Evolutionary conservation across 1,140 invertebrate genomes (phyloP), one percentile per base, ranked within the genome.

Genomic region (Andrena cerasifolii): DNA sequence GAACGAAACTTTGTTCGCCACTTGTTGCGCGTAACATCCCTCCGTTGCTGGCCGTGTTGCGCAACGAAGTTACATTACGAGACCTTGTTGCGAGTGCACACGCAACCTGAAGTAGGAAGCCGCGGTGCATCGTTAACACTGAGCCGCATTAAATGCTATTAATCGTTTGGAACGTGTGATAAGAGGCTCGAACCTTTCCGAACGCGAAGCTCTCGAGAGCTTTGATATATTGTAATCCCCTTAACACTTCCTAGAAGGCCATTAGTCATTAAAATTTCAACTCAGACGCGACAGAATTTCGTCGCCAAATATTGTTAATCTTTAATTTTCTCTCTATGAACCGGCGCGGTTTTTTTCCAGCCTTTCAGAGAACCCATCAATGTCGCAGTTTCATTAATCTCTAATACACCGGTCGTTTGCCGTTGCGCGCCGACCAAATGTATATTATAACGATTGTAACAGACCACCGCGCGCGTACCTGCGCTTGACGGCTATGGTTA

Each of bases 1-100:
- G 53, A 76, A 76, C 47, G 73, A 68, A 76, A 76, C 63, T 76
- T 76, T 76, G 53, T 76, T 76, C 73, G 56, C 63, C 73, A 76
- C 73, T 76, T 76, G 73, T 76, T 76, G 73, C 73, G 63, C 63
- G 53, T 16, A 45, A 61, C 70, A 33, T 75, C 62, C 7, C 72
- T 33, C 73, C 16, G 51, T 47, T 54, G 14, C 49, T 28, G 28
- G 28, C 53, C 51, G 33, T 68, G 56, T 58, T 58, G 73, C 63
- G 53, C 73, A 47, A 76, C 73, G 28, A 68, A 76, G 73, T 76
- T 68, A 40, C 63, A 43, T 61, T 36, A 24, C 16, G 36, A 56
- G 43, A 76, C 73, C 66, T 73, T 36, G 71, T 62, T 47, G 63
- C 63, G 33, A 51, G 62, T 28, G 40, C 66, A 36, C 36, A 43